Evolutionary conservation across 92 coral and sea anemone species (phyloP), one percentile per base, ranked within the genome.

Genomic region (Meandrina meandrites): DNA sequence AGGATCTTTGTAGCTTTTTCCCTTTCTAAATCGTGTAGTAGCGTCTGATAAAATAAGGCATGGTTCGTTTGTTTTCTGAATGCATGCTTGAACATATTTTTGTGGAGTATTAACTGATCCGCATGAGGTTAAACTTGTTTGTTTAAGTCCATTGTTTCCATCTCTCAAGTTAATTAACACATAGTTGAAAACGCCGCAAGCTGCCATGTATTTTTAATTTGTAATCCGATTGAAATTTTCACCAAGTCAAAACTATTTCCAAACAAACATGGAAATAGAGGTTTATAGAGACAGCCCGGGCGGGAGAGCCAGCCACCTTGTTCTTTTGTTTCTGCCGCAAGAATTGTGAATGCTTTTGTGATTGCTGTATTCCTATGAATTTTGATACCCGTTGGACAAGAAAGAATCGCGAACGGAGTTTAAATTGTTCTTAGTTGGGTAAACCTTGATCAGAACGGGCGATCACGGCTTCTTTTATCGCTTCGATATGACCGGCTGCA

Each of bases 151-250:
- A 9, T 56, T 79, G 82, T 79, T 79, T 58, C 24, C 19, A 24
- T 51, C 32, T 57, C 82, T 79, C 30, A 21, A 19, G 12, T n/a
- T 22, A 56, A 79, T 79, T 57, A 79, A 79, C 82, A 57, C 82
- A 79, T 57, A 57, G 66, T 54, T 79, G 71, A 19, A 57, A 79
- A 79, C 51, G 48, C 48, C 69, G 5, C 82, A 57, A 79, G 82
- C 40, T 62, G 82, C 58, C 71, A 56, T 72, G 51, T 72, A 72
- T 72, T 15, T 40, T 79, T 40, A 30, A 31, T 32, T 57, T 79
- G 48, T 57, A 10, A 37, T 32, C 37, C 71, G 15, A 79, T 34
- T 56, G 31, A 32, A 51, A 28, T 78, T 48, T 48, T 40, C 34
- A 4, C 22, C 64, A 8, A 53, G 67, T 28, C 12, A 3, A 50